phyloP scores from a whole-genome alignment of 2,797 vertebrate genomes.

The Chromis chromis region DNA sequence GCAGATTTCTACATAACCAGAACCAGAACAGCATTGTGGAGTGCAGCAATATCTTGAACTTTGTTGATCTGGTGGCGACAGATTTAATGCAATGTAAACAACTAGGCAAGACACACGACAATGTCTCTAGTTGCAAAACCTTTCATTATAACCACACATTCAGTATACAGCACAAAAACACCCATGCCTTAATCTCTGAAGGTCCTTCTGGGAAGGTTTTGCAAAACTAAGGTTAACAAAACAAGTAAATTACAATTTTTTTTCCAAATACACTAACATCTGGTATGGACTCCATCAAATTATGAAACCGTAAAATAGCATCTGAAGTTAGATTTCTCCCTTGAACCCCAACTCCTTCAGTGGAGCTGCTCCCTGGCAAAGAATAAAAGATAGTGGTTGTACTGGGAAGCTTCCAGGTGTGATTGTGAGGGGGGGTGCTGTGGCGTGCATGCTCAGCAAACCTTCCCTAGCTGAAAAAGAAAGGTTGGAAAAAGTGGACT shows the following conservation, averaged over 20 bases:
- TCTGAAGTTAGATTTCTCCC: not conserved
- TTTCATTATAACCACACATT: conserved; percentile 14
- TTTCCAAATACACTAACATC: not conserved
- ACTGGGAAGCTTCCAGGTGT: conserved; percentile 51
- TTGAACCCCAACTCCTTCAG: not conserved
- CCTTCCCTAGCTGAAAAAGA: conserved; percentile 22
- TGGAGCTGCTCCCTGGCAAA: conserved; percentile 11
- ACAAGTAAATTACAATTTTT: not conserved
- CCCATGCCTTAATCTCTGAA: not conserved
- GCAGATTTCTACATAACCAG: conserved; percentile 7
- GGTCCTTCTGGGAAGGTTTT: conserved; percentile 2
- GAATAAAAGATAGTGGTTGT: conserved; percentile 11
- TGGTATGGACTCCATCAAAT: not conserved
- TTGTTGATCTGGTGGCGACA: conserved; percentile 18
- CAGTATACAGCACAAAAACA: not conserved
- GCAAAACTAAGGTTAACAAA: not conserved
- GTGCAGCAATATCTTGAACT: conserved; percentile 7
- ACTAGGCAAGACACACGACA: conserved; percentile 14
- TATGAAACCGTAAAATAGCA: not conserved
- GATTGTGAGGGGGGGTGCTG: conserved; percentile 27
- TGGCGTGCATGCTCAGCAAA: conserved; percentile 52
- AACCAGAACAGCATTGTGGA: not conserved
- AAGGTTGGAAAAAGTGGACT: conserved; percentile 5
- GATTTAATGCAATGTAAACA: conserved; percentile 32
- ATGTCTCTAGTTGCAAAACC: conserved; percentile 5